Base-by-base conservation (phyloP, 2,888 invertebrate genomes). In the Acanthosepion lycidas region DNA sequence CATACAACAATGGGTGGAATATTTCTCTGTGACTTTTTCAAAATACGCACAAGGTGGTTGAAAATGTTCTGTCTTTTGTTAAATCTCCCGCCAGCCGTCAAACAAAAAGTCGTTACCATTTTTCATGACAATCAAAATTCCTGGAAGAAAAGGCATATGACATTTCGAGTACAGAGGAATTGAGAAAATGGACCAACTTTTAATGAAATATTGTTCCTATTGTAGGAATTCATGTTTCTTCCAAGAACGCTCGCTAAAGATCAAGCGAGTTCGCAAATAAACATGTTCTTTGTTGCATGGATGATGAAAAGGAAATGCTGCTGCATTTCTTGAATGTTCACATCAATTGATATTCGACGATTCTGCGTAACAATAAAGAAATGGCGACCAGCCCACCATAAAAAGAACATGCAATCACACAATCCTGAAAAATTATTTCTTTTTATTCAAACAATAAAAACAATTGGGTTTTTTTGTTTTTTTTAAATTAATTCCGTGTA, bases 141-240 rank as follows among this genome's bases (percentile, higher is more conserved):
- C n/a, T 78, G n/a, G n/a, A 59, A 59, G 59, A 59, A 59, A 59
- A 59, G n/a, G 78, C n/a, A 78, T 33, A 78, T 78, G 78, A 78
- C 78, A 78, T 78, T 78, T 78, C 15, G 23, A 78, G 33, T 12
- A 78, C 15, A 33, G 78, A 78, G n/a, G 78, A 78, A 78, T n/a
- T 18, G 78, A 78, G n/a, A 78, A 78, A 78, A 78, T 78, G 78
- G 78, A 8, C 12, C 78, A 33, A 78, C n/a, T 78, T 78, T 78
- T 78, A 78, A 78, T 78, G n/a, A 78, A 78, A 78, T 78, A 78
- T 78, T 78, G 78, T 78, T 78, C n/a, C 78, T 78, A 78, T 78
- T 78, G 78, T 78, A n/a, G n/a, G n/a, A n/a, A 78, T 78, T 78
- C 78, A 78, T 78, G 78, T 78, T 78, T 33, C n/a, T 15, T n/a